Conservation (phyloP, 2,888 invertebrate species). For the Girardia tigrina region DNA sequence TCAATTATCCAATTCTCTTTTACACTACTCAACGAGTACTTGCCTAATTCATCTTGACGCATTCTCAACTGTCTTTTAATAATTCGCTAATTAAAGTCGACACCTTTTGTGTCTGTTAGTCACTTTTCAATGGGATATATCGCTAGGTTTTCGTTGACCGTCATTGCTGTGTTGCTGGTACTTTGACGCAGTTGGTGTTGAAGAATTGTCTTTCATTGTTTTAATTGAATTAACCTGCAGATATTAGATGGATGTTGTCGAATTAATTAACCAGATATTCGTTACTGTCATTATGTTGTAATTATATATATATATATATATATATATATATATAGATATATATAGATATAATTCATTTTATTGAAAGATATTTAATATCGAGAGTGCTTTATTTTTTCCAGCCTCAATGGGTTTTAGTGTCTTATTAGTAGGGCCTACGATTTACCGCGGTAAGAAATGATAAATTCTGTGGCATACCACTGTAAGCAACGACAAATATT, state of each 20-base stretch:
- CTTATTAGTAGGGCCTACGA: too few relatives aligned
- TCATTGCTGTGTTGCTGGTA: conserved; percentile 23
- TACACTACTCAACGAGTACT: conserved; percentile 20
- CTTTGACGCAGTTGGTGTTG: conserved; percentile 23
- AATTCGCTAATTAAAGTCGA: conserved; percentile 23
- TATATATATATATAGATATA: too few relatives aligned
- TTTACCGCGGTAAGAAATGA: too few relatives aligned
- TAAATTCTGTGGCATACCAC: too few relatives aligned
- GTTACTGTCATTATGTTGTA: not conserved
- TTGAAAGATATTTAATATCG: too few relatives aligned
- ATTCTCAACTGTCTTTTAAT: conserved; percentile 23
- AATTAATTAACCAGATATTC: not conserved
- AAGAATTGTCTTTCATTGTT: conserved; percentile 23
- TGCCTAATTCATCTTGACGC: conserved; percentile 20
- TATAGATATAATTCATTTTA: too few relatives aligned
- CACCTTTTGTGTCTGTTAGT: conserved; percentile 20
- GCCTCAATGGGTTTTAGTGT: too few relatives aligned
- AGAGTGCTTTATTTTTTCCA: too few relatives aligned
- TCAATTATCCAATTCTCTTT: conserved; percentile 23
- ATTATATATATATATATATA: too few relatives aligned
- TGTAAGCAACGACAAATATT: too few relatives aligned
- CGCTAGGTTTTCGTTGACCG: conserved; percentile 16
- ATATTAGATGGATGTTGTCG: conserved; percentile 2
- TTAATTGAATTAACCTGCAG: conserved; percentile 12
- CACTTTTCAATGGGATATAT: conserved; percentile 8